phyloP scores from a whole-genome alignment of 2,113 vertebrate species.

The Lampris incognitus region DNA sequence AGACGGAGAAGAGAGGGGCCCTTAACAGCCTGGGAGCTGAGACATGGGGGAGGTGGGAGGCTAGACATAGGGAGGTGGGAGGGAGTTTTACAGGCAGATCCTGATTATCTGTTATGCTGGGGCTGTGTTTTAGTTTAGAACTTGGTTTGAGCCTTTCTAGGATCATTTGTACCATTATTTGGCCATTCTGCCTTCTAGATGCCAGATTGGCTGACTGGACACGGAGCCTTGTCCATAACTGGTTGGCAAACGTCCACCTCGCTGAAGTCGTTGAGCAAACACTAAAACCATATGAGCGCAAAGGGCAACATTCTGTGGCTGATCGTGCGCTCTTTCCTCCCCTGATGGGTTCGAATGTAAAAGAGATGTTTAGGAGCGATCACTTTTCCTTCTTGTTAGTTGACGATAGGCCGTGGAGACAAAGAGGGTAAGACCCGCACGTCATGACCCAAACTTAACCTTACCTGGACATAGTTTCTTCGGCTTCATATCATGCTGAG shows the following conservation, averaged over 20 bases:
- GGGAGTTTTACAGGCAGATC: not conserved
- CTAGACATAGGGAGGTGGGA: constrained; percentile 8
- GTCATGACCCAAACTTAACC: too few species aligned
- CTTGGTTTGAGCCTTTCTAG: not conserved
- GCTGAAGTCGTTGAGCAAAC: not conserved
- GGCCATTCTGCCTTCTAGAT: too few species aligned
- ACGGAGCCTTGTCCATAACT: too few species aligned
- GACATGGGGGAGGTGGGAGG: not conserved
- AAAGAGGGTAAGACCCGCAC: too few species aligned
- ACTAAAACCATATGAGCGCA: not conserved
- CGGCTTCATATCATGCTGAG: too few species aligned
- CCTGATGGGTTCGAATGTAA: not conserved
- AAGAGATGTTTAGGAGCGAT: not conserved
- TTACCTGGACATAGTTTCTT: too few species aligned
- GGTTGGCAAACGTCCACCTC: not conserved
- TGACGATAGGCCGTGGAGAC: too few species aligned
- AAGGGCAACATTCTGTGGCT: not conserved
- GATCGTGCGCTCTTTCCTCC: not conserved
- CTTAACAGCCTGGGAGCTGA: constrained; percentile 25
- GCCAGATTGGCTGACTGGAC: too few species aligned
- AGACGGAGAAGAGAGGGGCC: constrained; percentile 43
- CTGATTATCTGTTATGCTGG: constrained; percentile 20
- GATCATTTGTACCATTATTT: not conserved
- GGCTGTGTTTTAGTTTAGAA: constrained; percentile 8
- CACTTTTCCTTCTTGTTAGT: too few species aligned